Conservation (phyloP, 2,888 invertebrate species). For the Eupithecia exiguata region DNA sequence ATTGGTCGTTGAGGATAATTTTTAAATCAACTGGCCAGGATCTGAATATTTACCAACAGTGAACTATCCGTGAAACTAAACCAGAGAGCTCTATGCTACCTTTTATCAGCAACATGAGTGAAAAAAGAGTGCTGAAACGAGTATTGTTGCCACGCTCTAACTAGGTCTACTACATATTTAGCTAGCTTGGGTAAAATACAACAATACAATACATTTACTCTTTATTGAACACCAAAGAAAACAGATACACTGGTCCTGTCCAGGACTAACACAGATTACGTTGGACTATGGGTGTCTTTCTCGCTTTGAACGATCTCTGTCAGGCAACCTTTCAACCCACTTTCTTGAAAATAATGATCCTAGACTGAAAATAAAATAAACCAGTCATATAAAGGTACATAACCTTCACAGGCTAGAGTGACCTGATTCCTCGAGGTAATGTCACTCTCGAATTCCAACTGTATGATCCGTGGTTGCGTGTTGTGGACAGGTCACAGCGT, state of each 20-base stretch:
- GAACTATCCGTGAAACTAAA: not conserved
- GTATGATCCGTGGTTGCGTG: slow-evolving; percentile 28
- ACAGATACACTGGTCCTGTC: too few species aligned
- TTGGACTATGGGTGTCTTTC: too few species aligned
- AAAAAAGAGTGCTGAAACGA: not conserved
- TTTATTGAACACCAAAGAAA: too few species aligned
- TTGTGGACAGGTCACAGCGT: slow-evolving; percentile 23
- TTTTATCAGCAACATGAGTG: not conserved
- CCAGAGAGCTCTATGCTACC: not conserved
- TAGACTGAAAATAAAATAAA: not conserved
- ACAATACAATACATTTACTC: too few species aligned
- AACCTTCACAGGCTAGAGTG: not conserved
- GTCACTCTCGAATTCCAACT: slow-evolving; percentile 17
- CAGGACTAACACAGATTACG: too few species aligned
- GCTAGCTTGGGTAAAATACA: not conserved
- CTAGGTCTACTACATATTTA: not conserved
- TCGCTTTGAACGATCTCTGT: too few species aligned
- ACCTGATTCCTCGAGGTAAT: slow-evolving; percentile 20
- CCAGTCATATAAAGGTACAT: not conserved
- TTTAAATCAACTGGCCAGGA: too few species aligned
- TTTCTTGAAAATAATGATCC: not conserved
- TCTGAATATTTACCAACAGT: not conserved
- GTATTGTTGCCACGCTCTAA: not conserved
- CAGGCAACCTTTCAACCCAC: too few species aligned
- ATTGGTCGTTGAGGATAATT: too few species aligned